Conservation (phyloP, 2,888 invertebrate genomes). For the Acanthosepion lycidas region DNA sequence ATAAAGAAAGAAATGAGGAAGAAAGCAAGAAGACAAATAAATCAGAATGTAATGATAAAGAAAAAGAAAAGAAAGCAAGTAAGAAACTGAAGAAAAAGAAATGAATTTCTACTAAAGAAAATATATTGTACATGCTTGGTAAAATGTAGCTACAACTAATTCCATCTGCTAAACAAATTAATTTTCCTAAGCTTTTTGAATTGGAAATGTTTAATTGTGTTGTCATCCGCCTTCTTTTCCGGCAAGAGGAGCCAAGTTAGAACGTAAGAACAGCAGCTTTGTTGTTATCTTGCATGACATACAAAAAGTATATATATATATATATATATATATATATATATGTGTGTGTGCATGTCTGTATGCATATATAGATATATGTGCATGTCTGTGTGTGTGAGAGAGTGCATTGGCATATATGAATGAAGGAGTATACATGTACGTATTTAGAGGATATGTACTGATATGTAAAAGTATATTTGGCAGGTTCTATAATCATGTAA, state of each 20-base stretch:
- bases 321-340: neutral
- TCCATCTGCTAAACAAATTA: slow-evolving; percentile 33
- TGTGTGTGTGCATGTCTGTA: too few relatives aligned
- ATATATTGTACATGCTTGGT: neutral
- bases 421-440: too few relatives aligned
- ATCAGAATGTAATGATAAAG: too few relatives aligned
- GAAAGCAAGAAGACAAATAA: too few relatives aligned
- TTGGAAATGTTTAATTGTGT: slow-evolving; percentile 22
- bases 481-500: too few relatives aligned
- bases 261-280: neutral
- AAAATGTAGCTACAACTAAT: neutral
- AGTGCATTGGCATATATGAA: too few relatives aligned
- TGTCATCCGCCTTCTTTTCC: neutral
- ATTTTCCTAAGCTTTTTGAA: slow-evolving; percentile 21
- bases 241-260: neutral
- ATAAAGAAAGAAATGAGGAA: too few relatives aligned
- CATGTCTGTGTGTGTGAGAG: too few relatives aligned
- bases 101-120: neutral
- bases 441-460: too few relatives aligned
- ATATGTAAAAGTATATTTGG: too few relatives aligned
- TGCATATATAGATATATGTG: too few relatives aligned
- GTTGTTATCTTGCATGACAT: neutral
- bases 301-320: neutral
- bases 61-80: neutral
- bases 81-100: neutral